Evolutionary conservation across 2,888 invertebrate species (phyloP), one percentile per base, ranked within the genome.

Genomic region (Nowickia ferox): DNA sequence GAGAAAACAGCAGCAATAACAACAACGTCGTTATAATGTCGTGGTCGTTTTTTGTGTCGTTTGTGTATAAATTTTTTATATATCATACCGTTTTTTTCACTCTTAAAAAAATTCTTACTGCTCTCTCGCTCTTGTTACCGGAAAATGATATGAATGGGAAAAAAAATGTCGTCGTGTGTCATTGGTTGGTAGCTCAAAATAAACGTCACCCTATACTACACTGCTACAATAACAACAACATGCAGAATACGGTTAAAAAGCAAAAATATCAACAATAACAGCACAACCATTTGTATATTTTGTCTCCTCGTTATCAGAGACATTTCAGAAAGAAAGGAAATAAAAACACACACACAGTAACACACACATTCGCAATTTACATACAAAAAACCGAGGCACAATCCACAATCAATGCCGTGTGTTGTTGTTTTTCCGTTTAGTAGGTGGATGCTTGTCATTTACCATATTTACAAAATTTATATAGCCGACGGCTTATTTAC

Each of bases 81-180:
- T 79, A 72, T 87, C 76, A 68, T 79, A 77, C 69, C 57, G 72
- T 87, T 57, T 86, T 79, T 65, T 66, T 80, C 65, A 19, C 81
- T 83, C 83, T 51, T 83, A 53, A 59, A 65, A 69, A 72, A 68
- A 83, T 85, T 84, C 85, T 77, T 87, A 76, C 59, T 85, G 84
- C 87, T 87, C 84, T 88, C 87, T 87, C 88, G 87, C 84, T 88
- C 87, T 87, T 71, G 30, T 80, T 85, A 59, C 69, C 66, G 74
- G 71, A 76, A 51, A 48, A 84, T 53, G 71, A 75, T 13, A 13
- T 57, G 51, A 78, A 59, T 68, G 40, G 22, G n/a, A n/a, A 79
- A 75, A 88, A 88, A 91, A 91, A 91, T 92, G 92, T 92, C 91
- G 92, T 90, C 90, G 91, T 91, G 92, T 92, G 92, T 92, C 92